Evolutionary conservation across 2,113 vertebrate species (phyloP), one percentile per base, ranked within the genome.

Genomic region (Perca fluviatilis): DNA sequence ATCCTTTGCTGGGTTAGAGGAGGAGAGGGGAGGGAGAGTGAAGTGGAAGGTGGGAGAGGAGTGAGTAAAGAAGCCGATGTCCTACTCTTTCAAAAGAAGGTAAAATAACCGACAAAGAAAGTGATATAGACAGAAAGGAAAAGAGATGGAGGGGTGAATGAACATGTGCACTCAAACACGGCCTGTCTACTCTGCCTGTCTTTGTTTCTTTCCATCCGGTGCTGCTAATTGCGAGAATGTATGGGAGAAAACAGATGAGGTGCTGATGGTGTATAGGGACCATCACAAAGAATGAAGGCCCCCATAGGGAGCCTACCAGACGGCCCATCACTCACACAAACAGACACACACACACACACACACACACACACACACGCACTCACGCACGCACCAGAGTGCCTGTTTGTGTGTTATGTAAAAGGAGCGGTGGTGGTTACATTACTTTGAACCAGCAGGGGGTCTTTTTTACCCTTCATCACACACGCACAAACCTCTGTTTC

Each of bases 201-300:
- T 71, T 53, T 71, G 65, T 79, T 74, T 77, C 78, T 68, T 15
- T 79, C 67, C 69, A 70, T 73, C 64, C 33, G 5, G 83, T 93
- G 91, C 91, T 71, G 93, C 95, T 96, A 96, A 96, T 96, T 97
- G 96, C 95, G 93, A 49, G 49, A 89, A 94, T 91, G 95, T 92
- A 91, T 78, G 89, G 95, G 74, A 90, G 94, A 90, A 94, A 95
- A 93, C 94, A 96, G 95, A 95, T 85, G 13, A 95, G 93, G 94
- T 95, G 95, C 94, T 96, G 96, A 95, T 94, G 94, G 94, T 95
- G 93, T 88, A 23, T 79, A 93, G 94, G 92, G 93, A 95, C 93
- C 93, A 94, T 94, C 95, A 91, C 72, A 88, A 94, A 94, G 93
- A 95, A 94, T 90, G 92, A 95, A 93, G 92, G 92, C 94, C 93